phyloP scores from a whole-genome alignment of 2,113 vertebrate species.

The Motacilla tschutschensis region DNA sequence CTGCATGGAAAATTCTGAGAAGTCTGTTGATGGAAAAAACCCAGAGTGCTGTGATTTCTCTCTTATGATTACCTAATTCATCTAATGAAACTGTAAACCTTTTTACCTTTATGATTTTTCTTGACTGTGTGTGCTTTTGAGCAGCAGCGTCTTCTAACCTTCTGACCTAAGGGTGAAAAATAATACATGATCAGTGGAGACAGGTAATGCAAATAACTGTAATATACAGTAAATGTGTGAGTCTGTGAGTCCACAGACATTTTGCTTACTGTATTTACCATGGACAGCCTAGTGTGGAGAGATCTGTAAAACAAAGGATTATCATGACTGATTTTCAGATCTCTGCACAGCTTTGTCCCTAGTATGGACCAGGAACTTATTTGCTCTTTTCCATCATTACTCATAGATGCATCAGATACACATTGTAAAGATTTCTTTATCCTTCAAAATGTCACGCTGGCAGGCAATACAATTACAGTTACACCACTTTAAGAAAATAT shows the following conservation, averaged over 20 bases:
- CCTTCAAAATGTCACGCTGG: background rate
- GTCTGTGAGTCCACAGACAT: background rate
- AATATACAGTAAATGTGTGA: background rate
- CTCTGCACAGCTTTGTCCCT: background rate
- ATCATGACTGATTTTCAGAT: background rate
- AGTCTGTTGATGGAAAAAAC: background rate
- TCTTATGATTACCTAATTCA: background rate
- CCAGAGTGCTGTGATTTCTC: background rate
- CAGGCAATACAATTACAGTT: background rate
- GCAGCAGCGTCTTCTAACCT: background rate
- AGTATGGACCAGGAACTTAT: background rate
- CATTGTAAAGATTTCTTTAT: background rate
- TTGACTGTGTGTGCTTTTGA: background rate
- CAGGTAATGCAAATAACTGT: background rate
- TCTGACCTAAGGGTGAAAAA: constrained; percentile 14
- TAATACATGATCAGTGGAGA: background rate
- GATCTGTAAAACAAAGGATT: background rate
- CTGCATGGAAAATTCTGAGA: background rate
- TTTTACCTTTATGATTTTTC: constrained; percentile 8
- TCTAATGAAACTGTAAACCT: background rate
- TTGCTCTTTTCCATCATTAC: background rate
- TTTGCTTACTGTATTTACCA: background rate
- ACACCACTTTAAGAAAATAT: background rate
- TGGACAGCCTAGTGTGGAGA: background rate
- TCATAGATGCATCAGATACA: fast-evolving